Evolutionary conservation across 2,888 invertebrate genomes (phyloP).

Genomic region (Polia nebulosa): DNA sequence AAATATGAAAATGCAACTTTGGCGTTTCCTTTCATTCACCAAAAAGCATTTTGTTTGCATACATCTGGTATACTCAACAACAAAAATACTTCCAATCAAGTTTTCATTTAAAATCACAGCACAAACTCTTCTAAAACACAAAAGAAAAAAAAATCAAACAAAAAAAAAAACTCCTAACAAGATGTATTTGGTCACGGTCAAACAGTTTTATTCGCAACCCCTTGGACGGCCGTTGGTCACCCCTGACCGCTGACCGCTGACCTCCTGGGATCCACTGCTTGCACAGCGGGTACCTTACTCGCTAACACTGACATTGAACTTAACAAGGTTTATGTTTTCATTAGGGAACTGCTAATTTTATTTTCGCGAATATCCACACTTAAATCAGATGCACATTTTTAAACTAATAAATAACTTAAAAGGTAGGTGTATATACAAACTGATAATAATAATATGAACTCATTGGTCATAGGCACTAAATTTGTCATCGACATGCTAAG

Average conservation of each 20-base stretch:
- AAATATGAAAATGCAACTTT: neutral
- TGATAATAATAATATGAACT: too few relatives aligned
- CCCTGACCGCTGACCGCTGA: conserved; percentile 85
- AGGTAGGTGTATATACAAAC: too few relatives aligned
- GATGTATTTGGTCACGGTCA: conserved; percentile 70
- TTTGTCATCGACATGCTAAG: too few relatives aligned
- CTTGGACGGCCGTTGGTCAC: conserved; percentile 85
- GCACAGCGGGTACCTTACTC: conserved; percentile 61
- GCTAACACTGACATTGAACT: conserved; percentile 80
- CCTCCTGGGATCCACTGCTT: conserved; percentile 84
- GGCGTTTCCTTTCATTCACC: neutral
- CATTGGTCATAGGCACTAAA: too few relatives aligned
- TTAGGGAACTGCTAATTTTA: conserved; percentile 7
- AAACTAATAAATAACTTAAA: too few relatives aligned
- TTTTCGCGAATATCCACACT: neutral
- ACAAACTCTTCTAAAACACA: neutral
- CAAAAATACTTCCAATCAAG: neutral
- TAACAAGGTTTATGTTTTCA: conserved; percentile 58
- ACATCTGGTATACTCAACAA: too few relatives aligned
- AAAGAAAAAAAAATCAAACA: neutral
- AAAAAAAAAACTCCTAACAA: conserved; percentile 26
- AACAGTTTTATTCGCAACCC: conserved; percentile 85
- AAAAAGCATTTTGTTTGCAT: conserved; percentile 2
- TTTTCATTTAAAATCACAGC: neutral
- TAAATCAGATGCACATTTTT: too few relatives aligned